Conservation (phyloP, 2,797 vertebrate genomes). For the Enteromius anoplus region DNA sequence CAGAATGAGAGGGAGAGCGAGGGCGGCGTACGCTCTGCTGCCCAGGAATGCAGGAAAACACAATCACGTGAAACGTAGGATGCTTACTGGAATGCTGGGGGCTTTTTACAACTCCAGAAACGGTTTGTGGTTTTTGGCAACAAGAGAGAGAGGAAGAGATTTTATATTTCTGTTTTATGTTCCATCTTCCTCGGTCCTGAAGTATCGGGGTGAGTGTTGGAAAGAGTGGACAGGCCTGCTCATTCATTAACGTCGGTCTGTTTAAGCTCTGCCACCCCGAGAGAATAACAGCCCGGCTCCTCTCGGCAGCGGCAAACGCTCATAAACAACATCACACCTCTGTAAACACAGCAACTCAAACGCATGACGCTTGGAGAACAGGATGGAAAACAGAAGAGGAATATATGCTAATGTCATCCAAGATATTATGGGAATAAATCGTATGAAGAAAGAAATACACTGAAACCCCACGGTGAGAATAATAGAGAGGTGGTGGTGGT, state of each 20-base stretch:
- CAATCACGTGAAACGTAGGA: conserved; percentile 63
- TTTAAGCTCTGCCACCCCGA: conserved; percentile 45
- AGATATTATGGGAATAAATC: neutral
- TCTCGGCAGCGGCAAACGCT: conserved; percentile 4
- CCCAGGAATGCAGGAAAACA: conserved; percentile 66
- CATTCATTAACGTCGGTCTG: conserved; percentile 26
- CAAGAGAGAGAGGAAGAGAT: conserved; percentile 18
- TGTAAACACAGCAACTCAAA: conserved; percentile 48
- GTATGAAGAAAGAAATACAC: neutral
- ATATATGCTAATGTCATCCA: conserved; percentile 32
- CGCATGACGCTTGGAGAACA: neutral
- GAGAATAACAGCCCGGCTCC: conserved; percentile 39
- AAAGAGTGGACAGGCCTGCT: conserved; percentile 1
- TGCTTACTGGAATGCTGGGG: conserved; percentile 57
- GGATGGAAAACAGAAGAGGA: conserved; percentile 41
- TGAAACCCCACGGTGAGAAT: neutral
- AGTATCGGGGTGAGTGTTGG: conserved; percentile 18
- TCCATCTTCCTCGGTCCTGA: conserved; percentile 32
- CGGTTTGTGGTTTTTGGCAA: conserved; percentile 45
- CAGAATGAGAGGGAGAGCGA: conserved; percentile 9
- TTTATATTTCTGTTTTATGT: conserved; percentile 33
- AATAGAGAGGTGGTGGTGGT: neutral
- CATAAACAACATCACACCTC: conserved; percentile 55
- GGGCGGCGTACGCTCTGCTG: conserved; percentile 31
- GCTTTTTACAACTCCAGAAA: conserved; percentile 49